phyloP scores from a whole-genome alignment of 2,113 vertebrate species.

The Amia ocellicauda region DNA sequence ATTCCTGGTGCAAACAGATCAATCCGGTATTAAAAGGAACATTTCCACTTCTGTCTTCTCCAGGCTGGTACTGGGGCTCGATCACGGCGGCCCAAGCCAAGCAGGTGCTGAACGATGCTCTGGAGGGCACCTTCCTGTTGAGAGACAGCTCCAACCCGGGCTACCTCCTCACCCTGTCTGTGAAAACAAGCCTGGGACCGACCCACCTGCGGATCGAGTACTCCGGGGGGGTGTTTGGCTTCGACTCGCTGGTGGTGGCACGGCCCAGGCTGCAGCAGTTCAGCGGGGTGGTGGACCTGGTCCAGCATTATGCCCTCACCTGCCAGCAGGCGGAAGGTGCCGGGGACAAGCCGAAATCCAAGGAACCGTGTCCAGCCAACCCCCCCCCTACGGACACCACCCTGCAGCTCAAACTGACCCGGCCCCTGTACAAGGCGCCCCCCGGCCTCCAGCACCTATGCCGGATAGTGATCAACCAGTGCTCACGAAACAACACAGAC shows the following conservation, averaged over 20 bases:
- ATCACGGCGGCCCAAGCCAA: slow-evolving; percentile 40
- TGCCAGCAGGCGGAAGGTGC: slow-evolving; percentile 15
- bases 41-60: not conserved
- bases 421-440: slow-evolving; percentile 26
- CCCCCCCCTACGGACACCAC: slow-evolving; percentile 3
- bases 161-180: slow-evolving; percentile 43
- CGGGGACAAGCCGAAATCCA: not conserved
- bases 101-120: slow-evolving; percentile 29
- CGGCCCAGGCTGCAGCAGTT: slow-evolving; percentile 40
- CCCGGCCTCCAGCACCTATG: slow-evolving; percentile 43
- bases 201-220: slow-evolving; percentile 46
- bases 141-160: slow-evolving; percentile 41
- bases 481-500: slow-evolving; percentile 21
- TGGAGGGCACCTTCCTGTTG: slow-evolving; percentile 43
- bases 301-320: slow-evolving; percentile 38
- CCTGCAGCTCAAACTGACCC: slow-evolving; percentile 38
- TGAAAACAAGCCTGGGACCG: slow-evolving; percentile 41
- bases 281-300: slow-evolving; percentile 38
- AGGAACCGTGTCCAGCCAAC: too few species aligned
- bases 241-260: slow-evolving; percentile 41
- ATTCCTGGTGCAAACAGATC: too few species aligned
- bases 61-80: slow-evolving; percentile 52
- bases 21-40: too few species aligned
- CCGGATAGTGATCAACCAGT: slow-evolving; percentile 38
- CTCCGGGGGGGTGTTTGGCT: slow-evolving; percentile 34